These are phyloP conservation scores for Hypotaenidia philippensis DNA, from an alignment of 2,797 vertebrate species.

Conservation along the genomic window DNA sequence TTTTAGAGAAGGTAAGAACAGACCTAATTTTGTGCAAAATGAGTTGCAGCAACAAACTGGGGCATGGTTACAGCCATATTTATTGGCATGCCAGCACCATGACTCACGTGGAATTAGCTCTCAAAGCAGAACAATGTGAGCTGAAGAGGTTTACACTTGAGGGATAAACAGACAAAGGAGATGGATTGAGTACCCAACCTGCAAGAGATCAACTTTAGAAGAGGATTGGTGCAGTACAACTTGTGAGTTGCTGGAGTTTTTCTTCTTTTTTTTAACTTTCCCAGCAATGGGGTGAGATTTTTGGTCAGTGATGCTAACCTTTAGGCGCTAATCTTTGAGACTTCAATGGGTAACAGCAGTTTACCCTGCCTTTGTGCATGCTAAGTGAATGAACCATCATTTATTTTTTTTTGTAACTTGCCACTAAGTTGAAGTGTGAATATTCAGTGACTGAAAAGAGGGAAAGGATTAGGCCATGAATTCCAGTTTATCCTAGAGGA, in stretches of 20 bases:
- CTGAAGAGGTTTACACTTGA: slow-evolving; percentile 54
- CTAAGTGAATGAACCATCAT: not conserved
- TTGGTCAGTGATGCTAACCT: not conserved
- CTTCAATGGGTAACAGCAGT: not conserved
- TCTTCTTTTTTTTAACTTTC: not conserved
- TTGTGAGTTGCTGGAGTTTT: not conserved
- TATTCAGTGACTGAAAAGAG: not conserved
- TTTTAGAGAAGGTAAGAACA: not conserved
- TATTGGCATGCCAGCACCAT: slow-evolving; percentile 62
- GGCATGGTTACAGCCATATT: slow-evolving; percentile 42
- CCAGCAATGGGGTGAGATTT: not conserved
- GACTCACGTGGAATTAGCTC: slow-evolving; percentile 51
- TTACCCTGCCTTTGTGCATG: not conserved
- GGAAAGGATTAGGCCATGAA: not conserved
- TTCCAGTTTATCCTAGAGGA: not conserved
- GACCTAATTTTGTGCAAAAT: slow-evolving; percentile 21
- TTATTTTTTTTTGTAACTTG: not conserved
- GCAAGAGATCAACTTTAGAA: not conserved
- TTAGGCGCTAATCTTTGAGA: not conserved
- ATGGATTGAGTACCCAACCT: not conserved
- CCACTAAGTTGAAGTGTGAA: not conserved
- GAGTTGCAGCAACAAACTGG: slow-evolving; percentile 19
- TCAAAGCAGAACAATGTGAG: not conserved
- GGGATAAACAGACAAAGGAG: slow-evolving; percentile 45
- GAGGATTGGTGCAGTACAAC: not conserved